Evolutionary conservation across 2,888 invertebrate genomes (phyloP).

Genomic region (Lithophane socia): DNA sequence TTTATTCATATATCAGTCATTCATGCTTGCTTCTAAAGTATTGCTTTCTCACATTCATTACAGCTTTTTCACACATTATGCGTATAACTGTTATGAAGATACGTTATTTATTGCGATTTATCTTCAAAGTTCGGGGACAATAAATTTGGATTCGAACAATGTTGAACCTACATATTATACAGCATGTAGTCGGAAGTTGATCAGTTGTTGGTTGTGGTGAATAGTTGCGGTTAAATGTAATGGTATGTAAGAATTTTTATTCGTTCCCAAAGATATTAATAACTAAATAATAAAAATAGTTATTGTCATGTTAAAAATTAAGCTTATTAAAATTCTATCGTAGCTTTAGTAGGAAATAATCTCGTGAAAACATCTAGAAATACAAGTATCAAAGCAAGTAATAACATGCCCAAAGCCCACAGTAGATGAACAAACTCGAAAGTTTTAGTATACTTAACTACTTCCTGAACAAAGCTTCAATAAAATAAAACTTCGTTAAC

Average conservation of each 20-base stretch:
- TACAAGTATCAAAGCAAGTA: not conserved
- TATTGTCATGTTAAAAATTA: not conserved
- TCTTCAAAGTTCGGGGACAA: conserved; percentile 5
- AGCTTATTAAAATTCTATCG: not conserved
- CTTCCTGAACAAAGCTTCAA: conserved; percentile 1
- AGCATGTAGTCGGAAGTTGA: too few species aligned
- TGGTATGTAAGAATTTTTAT: too few species aligned
- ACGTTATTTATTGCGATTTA: conserved; percentile 24
- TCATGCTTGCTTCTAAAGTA: not conserved
- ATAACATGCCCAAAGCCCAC: not conserved
- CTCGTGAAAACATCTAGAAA: not conserved
- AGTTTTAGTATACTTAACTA: not conserved
- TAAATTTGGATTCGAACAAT: not conserved
- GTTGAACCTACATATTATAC: not conserved
- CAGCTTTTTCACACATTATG: not conserved
- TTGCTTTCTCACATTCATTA: not conserved
- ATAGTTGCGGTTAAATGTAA: too few species aligned
- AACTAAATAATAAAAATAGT: too few species aligned
- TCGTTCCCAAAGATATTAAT: too few species aligned
- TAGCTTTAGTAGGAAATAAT: not conserved
- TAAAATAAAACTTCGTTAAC: not conserved
- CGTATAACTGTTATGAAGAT: not conserved
- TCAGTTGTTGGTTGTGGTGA: too few species aligned
- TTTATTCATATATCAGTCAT: too few species aligned
- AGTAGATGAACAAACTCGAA: not conserved